phyloP scores from a whole-genome alignment of 92 coral and sea anemone genomes.

The Micromussa lordhowensis region DNA sequence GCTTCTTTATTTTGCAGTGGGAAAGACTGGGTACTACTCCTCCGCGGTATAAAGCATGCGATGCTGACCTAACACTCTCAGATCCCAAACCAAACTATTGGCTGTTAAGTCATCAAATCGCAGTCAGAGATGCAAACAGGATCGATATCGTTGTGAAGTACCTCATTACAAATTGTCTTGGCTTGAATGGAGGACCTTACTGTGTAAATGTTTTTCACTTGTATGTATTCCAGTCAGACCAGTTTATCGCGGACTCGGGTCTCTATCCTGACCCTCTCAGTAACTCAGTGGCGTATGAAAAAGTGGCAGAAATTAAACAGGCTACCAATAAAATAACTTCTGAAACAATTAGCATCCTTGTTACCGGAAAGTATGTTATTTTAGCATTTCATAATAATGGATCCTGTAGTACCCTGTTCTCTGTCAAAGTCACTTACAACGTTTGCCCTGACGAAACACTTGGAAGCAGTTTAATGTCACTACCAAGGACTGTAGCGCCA shows the following conservation, averaged over 20 bases:
- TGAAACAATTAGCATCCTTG: slow-evolving; percentile 2
- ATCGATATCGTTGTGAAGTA: slow-evolving; percentile 55
- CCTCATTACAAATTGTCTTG: background rate
- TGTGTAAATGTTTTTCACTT: slow-evolving; percentile 44
- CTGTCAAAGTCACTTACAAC: slow-evolving; percentile 63
- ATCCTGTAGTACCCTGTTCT: slow-evolving; percentile 53
- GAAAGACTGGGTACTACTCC: background rate
- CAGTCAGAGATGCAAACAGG: slow-evolving; percentile 53
- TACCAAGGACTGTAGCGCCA: slow-evolving; percentile 70
- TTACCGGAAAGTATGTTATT: slow-evolving; percentile 28
- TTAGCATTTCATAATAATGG: slow-evolving; percentile 78
- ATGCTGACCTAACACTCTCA: slow-evolving; percentile 8
- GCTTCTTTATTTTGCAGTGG: slow-evolving; percentile 27
- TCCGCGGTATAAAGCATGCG: slow-evolving; percentile 21
- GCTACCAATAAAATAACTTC: slow-evolving; percentile 12
- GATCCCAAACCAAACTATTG: slow-evolving; percentile 58
- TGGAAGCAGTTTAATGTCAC: slow-evolving; percentile 25
- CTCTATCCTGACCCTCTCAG: slow-evolving; percentile 49
- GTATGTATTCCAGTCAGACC: slow-evolving; percentile 55
- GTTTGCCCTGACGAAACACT: slow-evolving; percentile 52
- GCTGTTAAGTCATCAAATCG: slow-evolving; percentile 62
- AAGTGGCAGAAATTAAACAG: background rate
- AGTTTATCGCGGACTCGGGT: background rate
- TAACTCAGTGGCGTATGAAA: slow-evolving; percentile 20
- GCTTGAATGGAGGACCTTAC: background rate